Base-by-base conservation (phyloP, 2,888 invertebrate species). In the Nebria salina region DNA sequence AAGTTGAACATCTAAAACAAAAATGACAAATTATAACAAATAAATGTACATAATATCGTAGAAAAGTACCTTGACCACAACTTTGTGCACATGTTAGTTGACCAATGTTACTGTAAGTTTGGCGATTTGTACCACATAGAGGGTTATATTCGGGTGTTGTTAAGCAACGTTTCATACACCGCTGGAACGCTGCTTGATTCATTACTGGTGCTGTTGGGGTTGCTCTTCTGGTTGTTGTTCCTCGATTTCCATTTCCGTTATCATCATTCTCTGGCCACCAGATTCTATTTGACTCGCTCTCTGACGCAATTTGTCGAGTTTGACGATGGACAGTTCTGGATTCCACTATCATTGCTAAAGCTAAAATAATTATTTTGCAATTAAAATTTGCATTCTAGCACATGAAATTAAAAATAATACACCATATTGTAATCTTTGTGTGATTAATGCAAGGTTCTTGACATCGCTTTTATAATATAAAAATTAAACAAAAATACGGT, bases 1-100 rank as follows among this genome's bases (percentile, higher is more conserved):
- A 26, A 70, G 25, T 70, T 70, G 26, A 15, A 70, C 70, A 70
- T 70, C 70, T 70, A 34, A 26, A 70, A 70, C 70, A 70, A 70
- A 70, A 70, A 70, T 26, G 11, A 0, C 34, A 15, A 26, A 70
- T 70, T 20, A 70, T 6, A 70, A 68, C 15, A 68, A 26, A 26
- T 70, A 26, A 34, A 11, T 70, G 26, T 66, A 13, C 13, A 25
- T 66, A 25, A 66, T 26, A 70, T 11, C 9, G 5, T 20, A 66
- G 13, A 79, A 26, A 76, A 88, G 87, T 82, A 90, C 90, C 83
- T 34, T 87, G 82, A 83, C 89, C 90, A 83, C 90, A 89, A 34
- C n/a, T 83, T 76, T 84, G 84, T 0, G 88, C 87, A 77, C 89
- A 89, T 7, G 84, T 82, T 54, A 89, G 83, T 11, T 85, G 82